phyloP scores from a whole-genome alignment of 2,113 vertebrate genomes.

The Petrocephalus zakoni region DNA sequence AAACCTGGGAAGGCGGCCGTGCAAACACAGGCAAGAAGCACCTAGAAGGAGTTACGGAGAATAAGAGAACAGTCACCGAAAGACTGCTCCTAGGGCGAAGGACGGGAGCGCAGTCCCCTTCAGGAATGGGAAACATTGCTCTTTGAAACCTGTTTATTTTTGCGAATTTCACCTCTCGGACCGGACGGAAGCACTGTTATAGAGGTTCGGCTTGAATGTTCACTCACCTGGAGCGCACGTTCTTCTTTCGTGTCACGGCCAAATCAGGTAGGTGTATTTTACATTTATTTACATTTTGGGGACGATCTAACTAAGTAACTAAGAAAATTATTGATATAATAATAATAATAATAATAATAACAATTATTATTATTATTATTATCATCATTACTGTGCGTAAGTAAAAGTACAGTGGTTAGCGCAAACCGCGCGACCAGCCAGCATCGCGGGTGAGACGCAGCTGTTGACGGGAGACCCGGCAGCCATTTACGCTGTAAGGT shows the following conservation, averaged over 20 bases:
- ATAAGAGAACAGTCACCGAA: background rate
- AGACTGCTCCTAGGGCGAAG: background rate
- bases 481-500: background rate
- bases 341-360: no score
- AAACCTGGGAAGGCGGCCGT: conserved; percentile 24
- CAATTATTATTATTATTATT: background rate
- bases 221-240: background rate
- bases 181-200: background rate
- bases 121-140: background rate
- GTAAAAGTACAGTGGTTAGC: background rate
- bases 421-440: background rate
- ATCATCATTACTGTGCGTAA: background rate
- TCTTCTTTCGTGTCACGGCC: background rate
- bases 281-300: background rate
- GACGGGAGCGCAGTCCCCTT: background rate
- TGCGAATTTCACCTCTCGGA: background rate
- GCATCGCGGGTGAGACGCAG: background rate
- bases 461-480: background rate
- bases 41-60: no score
- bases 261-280: conserved; percentile 13
- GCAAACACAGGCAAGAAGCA: background rate
- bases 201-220: conserved; percentile 14
- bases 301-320: background rate
- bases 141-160: background rate
- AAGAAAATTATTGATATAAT: background rate